These are phyloP conservation scores for Columba janthina DNA, from an alignment of 2,113 vertebrate genomes.

Conservation along the genomic window DNA sequence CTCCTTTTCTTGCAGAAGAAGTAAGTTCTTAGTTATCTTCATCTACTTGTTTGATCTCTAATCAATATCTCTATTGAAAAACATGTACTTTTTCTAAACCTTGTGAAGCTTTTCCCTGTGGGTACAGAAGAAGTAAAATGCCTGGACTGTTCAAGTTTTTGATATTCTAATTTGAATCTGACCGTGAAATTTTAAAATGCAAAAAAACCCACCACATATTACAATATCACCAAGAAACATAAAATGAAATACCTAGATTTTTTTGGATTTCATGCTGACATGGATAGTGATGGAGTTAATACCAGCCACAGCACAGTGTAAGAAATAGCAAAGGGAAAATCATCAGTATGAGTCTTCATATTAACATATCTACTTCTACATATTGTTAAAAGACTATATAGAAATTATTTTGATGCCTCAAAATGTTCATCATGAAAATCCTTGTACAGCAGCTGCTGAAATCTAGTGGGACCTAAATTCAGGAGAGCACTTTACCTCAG, in stretches of 20 bases:
- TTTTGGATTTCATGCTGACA: background rate
- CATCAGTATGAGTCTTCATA: constrained; percentile 10
- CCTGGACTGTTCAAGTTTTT: background rate
- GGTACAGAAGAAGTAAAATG: background rate
- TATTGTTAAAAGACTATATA: background rate
- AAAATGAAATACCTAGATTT: background rate
- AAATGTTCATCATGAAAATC: background rate
- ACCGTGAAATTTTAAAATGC: background rate
- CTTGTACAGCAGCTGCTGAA: background rate
- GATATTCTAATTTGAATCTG: background rate
- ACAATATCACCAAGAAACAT: background rate
- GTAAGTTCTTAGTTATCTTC: background rate
- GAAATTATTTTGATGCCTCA: background rate
- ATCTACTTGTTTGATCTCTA: background rate
- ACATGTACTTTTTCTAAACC: background rate
- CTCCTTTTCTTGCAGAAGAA: background rate
- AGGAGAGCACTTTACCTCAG: background rate
- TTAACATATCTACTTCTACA: background rate
- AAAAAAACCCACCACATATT: background rate
- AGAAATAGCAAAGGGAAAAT: constrained; percentile 12
- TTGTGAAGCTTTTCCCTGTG: background rate
- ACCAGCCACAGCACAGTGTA: background rate
- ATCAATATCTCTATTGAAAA: background rate
- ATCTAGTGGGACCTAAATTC: background rate
- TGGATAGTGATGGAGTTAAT: background rate